Base-by-base conservation (phyloP, 2,797 vertebrate species). In the Aplochiton taeniatus region DNA sequence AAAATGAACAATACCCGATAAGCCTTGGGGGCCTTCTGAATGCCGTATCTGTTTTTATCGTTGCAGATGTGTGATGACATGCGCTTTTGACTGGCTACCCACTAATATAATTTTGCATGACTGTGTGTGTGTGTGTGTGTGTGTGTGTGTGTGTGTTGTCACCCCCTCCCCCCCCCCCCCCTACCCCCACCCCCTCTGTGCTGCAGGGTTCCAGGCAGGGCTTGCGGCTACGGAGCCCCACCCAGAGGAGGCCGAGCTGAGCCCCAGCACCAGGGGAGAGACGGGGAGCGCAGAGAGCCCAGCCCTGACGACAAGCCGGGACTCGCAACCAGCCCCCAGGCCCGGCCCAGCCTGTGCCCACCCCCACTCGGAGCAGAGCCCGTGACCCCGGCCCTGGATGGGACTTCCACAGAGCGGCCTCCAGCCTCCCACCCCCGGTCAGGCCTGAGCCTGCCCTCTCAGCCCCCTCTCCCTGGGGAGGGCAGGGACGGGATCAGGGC, bases 131-230 rank as follows among this genome's bases (percentile, higher is more conserved):
- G 48, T 51, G 49, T 45, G 73, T 42, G 56, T 56, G 41, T 55
- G 60, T 66, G 63, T 57, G 55, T 66, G 61, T 51, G 31, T 69
- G 68, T 72, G 62, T 78, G 57, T 53, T 68, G 14, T 59, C 20
- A 17, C 54, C 43, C 47, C 64, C 18, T 62, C 13, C 17, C 47
- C 14, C 9, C 4, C 49, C 14, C 42, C 61, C 49, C 47, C 16
- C 53, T 45, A 61, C 8, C 58, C 45, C 61, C 49, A 44, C 14
- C 53, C 42, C 65, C 8, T 56, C 45, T 46, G 69, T 61, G 70
- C 83, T 87, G 69, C 90, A 99, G 97, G 79, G 86, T 89, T 70
- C 87, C 90, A 63, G 90, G 87, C 79, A 94, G 85, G 57, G 91
- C 83, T 66, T 89, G 85, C 61, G 86, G 92, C 66, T 85, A 91